Evolutionary conservation across 2,797 vertebrate species (phyloP), one percentile per base, ranked within the genome.

Genomic region (Avahi laniger): DNA sequence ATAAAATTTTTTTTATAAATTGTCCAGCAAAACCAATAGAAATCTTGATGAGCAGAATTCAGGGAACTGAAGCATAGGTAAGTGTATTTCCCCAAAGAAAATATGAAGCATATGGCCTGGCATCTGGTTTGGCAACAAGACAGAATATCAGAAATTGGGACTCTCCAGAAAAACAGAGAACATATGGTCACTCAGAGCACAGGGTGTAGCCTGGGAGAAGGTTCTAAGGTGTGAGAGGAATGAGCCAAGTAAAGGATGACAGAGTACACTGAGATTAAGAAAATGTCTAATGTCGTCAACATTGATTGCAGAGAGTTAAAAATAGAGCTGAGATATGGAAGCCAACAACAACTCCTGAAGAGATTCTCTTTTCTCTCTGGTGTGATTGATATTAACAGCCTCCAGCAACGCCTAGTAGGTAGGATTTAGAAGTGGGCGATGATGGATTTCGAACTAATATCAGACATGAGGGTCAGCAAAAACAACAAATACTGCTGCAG

Each of bases 111-210:
- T 97, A 97, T 95, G 95, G 91, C 82, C 52, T 73, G 82, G 86
- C 82, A 95, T 84, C 87, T 91, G 89, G 94, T 96, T 91, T 97
- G 97, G 96, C 96, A 91, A 89, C 46, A 69, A 13, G 35, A 95
- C 88, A 94, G 59, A 72, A 93, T 96, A 91, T 90, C 59, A 95
- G 85, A 97, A 95, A 96, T 86, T 92, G 85, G 82, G 81, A 86
- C 96, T 97, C 65, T 95, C 67, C 59, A 54, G 65, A 93, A 87
- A 90, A 88, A 57, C 3, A 95, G 50, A 90, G 43, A 96, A 61
- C 96, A 97, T 96, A 97, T 96, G 97, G 95, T 95, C 93, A 89
- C 52, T 97, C 46, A 46, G 61, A 67, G 61, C 83, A 30, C 35
- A 43, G 43, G 70, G 72, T 76, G 75, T 54, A 81, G 38, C 85